These are phyloP conservation scores for Cenopis cana DNA, from an alignment of 2,888 invertebrate species.

Conservation along the genomic window DNA sequence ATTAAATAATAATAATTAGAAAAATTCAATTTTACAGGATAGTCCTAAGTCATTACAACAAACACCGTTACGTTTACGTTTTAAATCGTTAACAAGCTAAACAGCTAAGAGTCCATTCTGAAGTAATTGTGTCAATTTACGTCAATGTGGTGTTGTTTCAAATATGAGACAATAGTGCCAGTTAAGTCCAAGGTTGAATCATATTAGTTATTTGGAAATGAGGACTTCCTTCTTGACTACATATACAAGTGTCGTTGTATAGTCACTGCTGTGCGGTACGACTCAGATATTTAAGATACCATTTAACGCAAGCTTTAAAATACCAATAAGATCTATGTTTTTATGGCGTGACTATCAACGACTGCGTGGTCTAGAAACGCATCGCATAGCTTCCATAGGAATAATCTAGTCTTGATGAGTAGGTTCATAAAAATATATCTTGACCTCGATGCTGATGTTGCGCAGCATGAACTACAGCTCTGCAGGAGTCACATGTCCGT, in stretches of 20 bases:
- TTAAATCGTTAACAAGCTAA: too few species aligned
- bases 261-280: constrained; percentile 8
- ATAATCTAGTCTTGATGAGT: too few species aligned
- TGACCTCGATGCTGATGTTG: constrained; percentile 90
- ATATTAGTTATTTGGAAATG: constrained; percentile 20
- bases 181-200: constrained; percentile 26
- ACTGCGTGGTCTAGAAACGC: not conserved
- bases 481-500: constrained; percentile 90
- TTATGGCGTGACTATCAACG: not conserved
- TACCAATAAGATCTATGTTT: not conserved
- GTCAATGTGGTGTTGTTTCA: constrained; percentile 14
- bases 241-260: too few species aligned
- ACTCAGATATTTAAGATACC: too few species aligned
- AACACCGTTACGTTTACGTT: too few species aligned
- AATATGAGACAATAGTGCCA: constrained; percentile 23
- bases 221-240: constrained; percentile 25
- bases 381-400: not conserved
- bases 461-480: constrained; percentile 92
- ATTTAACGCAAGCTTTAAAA: too few species aligned
- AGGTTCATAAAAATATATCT: too few species aligned
- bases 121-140: constrained; percentile 35
- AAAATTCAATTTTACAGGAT: too few species aligned
- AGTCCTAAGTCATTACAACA: too few species aligned
- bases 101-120: constrained; percentile 25
- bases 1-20: too few species aligned